Base-by-base conservation (phyloP, 2,888 invertebrate species). In the Gonocerus acuteangulatus region DNA sequence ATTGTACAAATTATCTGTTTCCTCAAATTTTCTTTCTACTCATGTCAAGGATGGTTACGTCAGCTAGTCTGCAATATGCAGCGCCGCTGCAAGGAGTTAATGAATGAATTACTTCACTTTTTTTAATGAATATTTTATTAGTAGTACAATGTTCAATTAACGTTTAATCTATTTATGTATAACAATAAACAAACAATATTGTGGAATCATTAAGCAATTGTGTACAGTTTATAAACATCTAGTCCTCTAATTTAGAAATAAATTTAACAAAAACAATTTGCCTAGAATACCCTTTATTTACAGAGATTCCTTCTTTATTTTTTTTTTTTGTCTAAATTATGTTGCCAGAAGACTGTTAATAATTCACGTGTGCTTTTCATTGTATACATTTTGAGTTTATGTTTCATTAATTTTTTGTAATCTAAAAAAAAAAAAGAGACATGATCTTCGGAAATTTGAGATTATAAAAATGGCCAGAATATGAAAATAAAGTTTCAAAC, bases 181-280 rank as follows among this genome's bases (percentile, higher is more conserved):
- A 52, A 54, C 54, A 61, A 61, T 54, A 61, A 61, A 61, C 54
- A 61, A 60, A 60, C 47, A 61, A 54, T 61, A 44, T 47, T 21
- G 61, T 54, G 61, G 54, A 61, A 47, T 59, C 21, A 48, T 48
- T 59, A 59, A 59, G 59, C 59, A 48, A 48, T 44, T 48, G 59
- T 59, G 59, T 59, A 59, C 23, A 48, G 27, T 59, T 42, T 57
- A 57, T 57, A 57, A 57, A 57, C 57, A 57, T 57, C 57, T 57
- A 57, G 45, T 45, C 57, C 15, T 27, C 45, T 47, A 57, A 57
- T 57, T 57, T 57, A 47, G 57, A 57, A 57, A 57, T 32, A 34
- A 57, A 44, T 56, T 42, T 15, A 22, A 44, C 44, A 44, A 57
- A 47, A 45, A 57, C 57, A 47, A 45, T 57, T 45, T 57, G 54